phyloP scores from a whole-genome alignment of 2,888 invertebrate species.

The Melanostoma scalare region DNA sequence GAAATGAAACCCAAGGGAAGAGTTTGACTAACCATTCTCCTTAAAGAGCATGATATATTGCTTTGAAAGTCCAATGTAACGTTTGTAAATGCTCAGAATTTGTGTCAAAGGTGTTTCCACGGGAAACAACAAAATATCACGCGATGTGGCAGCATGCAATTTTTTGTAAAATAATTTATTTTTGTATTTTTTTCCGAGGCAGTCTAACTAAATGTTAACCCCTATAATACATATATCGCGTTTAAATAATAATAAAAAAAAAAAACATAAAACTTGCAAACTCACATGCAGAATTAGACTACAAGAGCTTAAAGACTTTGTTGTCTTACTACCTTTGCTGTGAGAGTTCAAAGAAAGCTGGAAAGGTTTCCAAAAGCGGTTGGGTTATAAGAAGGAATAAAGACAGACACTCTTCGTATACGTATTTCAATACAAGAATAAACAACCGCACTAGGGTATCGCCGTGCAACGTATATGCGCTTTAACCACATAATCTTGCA shows the following conservation, averaged over 20 bases:
- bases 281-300: conserved; percentile 62
- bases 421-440: conserved; percentile 10
- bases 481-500: conserved; percentile 53
- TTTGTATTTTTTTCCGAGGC: background rate
- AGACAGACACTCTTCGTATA: conserved; percentile 31
- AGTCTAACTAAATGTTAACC: background rate
- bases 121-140: conserved; percentile 27
- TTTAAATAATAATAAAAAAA: conserved; percentile 12
- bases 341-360: conserved; percentile 47
- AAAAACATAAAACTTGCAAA: conserved; percentile 37
- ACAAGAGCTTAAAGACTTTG: conserved; percentile 48
- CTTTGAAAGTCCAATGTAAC: background rate
- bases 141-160: conserved; percentile 27
- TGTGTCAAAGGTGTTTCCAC: conserved; percentile 42
- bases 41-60: conserved; percentile 1
- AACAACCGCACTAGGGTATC: conserved; percentile 14
- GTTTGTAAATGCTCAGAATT: conserved; percentile 4
- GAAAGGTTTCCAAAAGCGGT: conserved; percentile 42
- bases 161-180: background rate
- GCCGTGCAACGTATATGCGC: background rate
- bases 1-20: too few species aligned
- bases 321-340: conserved; percentile 2
- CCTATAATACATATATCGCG: conserved; percentile 18
- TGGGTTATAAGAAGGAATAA: conserved; percentile 45
- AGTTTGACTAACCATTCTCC: background rate